Conservation (phyloP, 2,113 vertebrate species). For the Nymphicus hollandicus region DNA sequence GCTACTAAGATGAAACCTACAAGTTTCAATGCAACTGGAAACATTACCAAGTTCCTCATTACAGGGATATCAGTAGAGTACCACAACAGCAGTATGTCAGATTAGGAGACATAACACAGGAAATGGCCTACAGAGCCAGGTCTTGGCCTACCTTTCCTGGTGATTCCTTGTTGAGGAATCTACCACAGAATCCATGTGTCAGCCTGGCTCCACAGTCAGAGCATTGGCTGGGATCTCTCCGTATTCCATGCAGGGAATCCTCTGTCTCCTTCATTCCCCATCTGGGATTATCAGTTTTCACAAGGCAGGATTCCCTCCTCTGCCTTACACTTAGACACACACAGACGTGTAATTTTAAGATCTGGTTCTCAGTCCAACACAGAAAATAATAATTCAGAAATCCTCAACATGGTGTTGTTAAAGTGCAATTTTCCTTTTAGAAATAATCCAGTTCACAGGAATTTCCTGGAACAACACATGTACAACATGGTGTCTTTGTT, state of each 20-base stretch:
- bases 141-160: background rate
- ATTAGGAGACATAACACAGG: background rate
- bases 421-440: background rate
- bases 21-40: background rate
- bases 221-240: background rate
- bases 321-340: background rate
- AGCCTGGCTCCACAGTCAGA: background rate
- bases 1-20: no score
- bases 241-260: background rate
- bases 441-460: background rate
- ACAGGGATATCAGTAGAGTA: rapidly evolving
- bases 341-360: background rate
- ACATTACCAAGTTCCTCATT: background rate
- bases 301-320: background rate
- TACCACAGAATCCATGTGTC: rapidly evolving
- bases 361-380: background rate
- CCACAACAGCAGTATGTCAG: background rate
- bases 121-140: background rate
- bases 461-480: rapidly evolving
- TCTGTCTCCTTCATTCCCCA: background rate
- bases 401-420: background rate
- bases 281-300: background rate
- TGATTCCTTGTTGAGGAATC: background rate
- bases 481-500: rapidly evolving
- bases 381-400: background rate